Base-by-base conservation (phyloP, 2,888 invertebrate species). In the Vannuccia rotundouncinata region DNA sequence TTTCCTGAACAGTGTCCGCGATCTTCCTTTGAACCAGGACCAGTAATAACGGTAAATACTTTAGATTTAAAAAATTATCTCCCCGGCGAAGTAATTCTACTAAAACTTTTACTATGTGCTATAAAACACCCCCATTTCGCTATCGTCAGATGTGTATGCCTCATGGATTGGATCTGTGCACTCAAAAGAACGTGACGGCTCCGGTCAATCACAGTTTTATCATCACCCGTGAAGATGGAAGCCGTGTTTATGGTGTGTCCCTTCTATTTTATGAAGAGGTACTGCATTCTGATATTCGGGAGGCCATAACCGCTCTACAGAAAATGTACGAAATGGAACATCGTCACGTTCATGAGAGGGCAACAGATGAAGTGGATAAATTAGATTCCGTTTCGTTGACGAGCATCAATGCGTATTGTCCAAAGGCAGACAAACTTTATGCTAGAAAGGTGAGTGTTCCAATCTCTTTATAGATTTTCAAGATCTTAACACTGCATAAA, bases 191-290 rank as follows among this genome's bases (percentile, higher is more conserved):
- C 17, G 85, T 78, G 30, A 89, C 91, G 80, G 93, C 93, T 84
- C 93, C 95, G 13, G 91, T 91, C 86, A 95, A 97, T 89, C 99
- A 99, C 89, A 94, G 96, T 76, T 99, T 98, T 90, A 92, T 98
- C 80, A 94, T 98, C 82, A 98, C 98, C 17, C 91, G 94, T 84
- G 97, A 98, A 90, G 96, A 99, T 91, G 98, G 97, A 80, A 93
- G 93, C 83, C 91, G 96, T 84, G 92, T 93, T 83, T 95, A 95
- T 90, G 99, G 99, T 82, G 95, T 95, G 86, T 94, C 94, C 86
- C 91, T 95, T 84, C 92, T 95, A 25, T 98, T 98, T 89, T 97
- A 93, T 90, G 99, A 99, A 89, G 95, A 95, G 90, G 95, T 97
- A 83, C 91, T 92, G 81, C 95, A 95, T 88, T 90, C 92, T 78